Conservation (phyloP, 2,888 invertebrate species). For the Mythimna albipuncta region DNA sequence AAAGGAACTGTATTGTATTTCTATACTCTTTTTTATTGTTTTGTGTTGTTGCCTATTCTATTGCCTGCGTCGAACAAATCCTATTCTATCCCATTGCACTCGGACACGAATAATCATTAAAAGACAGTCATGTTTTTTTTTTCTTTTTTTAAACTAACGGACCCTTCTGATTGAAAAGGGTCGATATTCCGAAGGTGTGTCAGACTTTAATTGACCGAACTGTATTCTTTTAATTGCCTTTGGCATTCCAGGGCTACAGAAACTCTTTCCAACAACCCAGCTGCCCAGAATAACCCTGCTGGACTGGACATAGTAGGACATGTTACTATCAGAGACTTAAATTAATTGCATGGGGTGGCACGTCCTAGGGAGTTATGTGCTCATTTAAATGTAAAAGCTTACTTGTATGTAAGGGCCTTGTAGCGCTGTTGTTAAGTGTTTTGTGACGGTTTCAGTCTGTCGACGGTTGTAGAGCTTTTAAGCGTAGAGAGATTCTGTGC, state of each 20-base stretch:
- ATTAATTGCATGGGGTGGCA: constrained; percentile 50
- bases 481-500: neutral
- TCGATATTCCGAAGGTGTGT: neutral
- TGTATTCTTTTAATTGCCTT: too few relatives aligned
- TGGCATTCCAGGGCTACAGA: too few relatives aligned
- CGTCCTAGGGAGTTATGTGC: constrained; percentile 42
- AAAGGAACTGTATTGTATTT: too few relatives aligned
- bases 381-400: constrained; percentile 46
- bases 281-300: constrained; percentile 26
- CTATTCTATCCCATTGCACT: too few relatives aligned
- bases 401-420: constrained; percentile 27
- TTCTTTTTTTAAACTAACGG: neutral
- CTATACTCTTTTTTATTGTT: too few relatives aligned
- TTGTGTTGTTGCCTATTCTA: too few relatives aligned
- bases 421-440: constrained; percentile 23
- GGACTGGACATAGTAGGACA: constrained; percentile 38
- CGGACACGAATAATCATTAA: too few relatives aligned
- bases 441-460: neutral
- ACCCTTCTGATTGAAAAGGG: too few relatives aligned
- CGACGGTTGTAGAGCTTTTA: constrained; percentile 8
- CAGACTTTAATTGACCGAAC: too few relatives aligned
- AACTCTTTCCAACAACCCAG: too few relatives aligned
- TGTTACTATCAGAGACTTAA: constrained; percentile 47
- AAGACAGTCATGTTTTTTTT: neutral
- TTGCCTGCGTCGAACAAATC: too few relatives aligned